phyloP scores from a whole-genome alignment of 2,888 invertebrate genomes.

The Thelaira solivaga region DNA sequence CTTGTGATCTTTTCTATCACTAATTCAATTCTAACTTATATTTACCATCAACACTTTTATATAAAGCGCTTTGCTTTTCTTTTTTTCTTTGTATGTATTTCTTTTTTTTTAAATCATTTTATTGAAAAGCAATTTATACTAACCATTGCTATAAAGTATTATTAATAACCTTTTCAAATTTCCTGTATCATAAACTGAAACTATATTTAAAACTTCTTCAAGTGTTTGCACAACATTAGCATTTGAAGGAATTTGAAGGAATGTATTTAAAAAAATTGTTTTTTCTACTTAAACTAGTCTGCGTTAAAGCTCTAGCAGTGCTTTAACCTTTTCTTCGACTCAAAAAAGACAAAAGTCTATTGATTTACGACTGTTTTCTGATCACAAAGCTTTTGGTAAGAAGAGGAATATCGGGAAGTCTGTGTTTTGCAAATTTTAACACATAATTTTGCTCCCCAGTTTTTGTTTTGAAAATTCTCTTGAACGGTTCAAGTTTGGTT shows the following conservation, averaged over 20 bases:
- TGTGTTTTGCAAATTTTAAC: too few relatives aligned
- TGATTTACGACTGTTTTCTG: too few relatives aligned
- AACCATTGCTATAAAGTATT: constrained; percentile 2
- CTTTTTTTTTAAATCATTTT: not conserved
- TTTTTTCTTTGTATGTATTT: not conserved
- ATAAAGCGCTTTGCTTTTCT: constrained; percentile 13
- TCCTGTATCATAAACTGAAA: constrained; percentile 54
- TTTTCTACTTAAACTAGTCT: too few relatives aligned
- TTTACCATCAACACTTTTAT: constrained; percentile 24
- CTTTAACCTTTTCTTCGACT: too few relatives aligned
- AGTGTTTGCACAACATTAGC: constrained; percentile 5
- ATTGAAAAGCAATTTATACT: constrained; percentile 56
- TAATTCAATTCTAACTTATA: constrained; percentile 40
- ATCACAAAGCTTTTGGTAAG: too few relatives aligned
- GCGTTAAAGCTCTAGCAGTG: too few relatives aligned
- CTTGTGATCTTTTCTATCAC: constrained; percentile 46
- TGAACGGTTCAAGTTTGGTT: too few relatives aligned
- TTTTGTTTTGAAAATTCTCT: too few relatives aligned
- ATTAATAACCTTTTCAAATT: constrained; percentile 50
- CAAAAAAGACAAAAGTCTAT: too few relatives aligned
- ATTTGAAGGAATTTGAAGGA: constrained; percentile 31
- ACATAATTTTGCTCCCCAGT: too few relatives aligned
- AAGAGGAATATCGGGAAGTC: too few relatives aligned
- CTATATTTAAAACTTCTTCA: constrained; percentile 47
- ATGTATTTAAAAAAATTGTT: not conserved